phyloP scores from a whole-genome alignment of 2,113 vertebrate species.

The Acinonyx jubatus region DNA sequence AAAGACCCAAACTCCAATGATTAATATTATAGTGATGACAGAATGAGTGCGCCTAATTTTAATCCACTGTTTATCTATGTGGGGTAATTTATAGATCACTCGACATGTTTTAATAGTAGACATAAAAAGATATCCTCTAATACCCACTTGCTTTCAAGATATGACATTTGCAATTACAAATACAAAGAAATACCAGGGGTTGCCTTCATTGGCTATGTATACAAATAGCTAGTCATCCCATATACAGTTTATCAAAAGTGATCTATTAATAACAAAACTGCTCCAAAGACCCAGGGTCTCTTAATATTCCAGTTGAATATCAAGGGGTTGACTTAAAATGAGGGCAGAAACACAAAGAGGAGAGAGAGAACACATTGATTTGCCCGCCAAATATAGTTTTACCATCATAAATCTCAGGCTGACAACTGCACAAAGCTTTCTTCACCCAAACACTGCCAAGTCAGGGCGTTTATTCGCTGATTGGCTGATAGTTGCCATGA shows the following conservation, averaged over 20 bases:
- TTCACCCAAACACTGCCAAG: conserved; percentile 94
- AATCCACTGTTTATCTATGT: conserved; percentile 90
- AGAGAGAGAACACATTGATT: conserved; percentile 93
- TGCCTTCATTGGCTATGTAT: conserved; percentile 84
- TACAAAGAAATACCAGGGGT: conserved; percentile 82
- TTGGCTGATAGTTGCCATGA: conserved; percentile 96
- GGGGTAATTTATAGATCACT: conserved; percentile 90
- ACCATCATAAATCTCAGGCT: conserved; percentile 95
- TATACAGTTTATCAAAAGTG: conserved; percentile 88
- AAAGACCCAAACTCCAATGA: conserved; percentile 85
- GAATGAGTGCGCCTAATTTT: conserved; percentile 87
- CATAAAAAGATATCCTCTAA: conserved; percentile 86
- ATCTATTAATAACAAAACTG: conserved; percentile 89
- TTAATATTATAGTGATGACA: conserved; percentile 89
- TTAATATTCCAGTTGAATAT: conserved; percentile 88
- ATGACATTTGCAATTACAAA: conserved; percentile 85
- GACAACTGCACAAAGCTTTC: conserved; percentile 94
- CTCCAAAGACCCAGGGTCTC: conserved; percentile 82
- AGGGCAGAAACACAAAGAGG: conserved; percentile 88
- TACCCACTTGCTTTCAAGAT: conserved; percentile 82
- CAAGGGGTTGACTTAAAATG: conserved; percentile 92
- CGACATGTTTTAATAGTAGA: conserved; percentile 90
- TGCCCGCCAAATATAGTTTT: conserved; percentile 95
- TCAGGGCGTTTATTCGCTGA: conserved; percentile 93
- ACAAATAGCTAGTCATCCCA: conserved; percentile 84